A percentile compares a stretch with the other conserved stretches of the same genome.
phyloP scores from a whole-genome alignment of 2,888 invertebrate genomes.

The Gastrophysa polygoni region DNA sequence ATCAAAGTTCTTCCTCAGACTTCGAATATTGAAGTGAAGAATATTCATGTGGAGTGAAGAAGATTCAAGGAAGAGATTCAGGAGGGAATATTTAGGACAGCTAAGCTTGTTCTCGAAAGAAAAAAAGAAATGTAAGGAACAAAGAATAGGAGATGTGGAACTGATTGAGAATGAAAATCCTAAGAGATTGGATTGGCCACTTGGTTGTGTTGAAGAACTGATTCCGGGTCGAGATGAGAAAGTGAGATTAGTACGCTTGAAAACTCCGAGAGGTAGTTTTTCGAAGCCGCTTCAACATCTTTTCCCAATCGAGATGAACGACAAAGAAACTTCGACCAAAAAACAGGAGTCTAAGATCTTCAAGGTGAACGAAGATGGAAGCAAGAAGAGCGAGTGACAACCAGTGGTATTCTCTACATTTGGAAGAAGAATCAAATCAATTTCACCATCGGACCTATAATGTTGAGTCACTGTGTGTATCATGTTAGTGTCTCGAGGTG shows the following conservation, averaged over 20 bases:
- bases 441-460: background rate
- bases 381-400: background rate
- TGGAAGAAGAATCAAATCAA: background rate
- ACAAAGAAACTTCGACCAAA: background rate
- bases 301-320: background rate
- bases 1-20: conserved; percentile 1
- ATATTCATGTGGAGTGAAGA: background rate
- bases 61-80: background rate
- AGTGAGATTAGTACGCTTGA: background rate
- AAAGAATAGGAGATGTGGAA: background rate
- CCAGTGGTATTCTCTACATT: background rate
- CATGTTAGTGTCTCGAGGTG: background rate
- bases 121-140: background rate
- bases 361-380: background rate
- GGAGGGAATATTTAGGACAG: background rate
- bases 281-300: background rate
- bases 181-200: background rate
- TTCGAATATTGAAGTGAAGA: background rate
- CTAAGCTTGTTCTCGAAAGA: background rate
- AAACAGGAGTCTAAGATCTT: background rate
- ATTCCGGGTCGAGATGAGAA: background rate
- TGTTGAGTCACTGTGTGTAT: background rate
- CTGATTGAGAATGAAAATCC: background rate
- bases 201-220: background rate
- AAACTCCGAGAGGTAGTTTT: background rate